phyloP scores from a whole-genome alignment of 2,888 invertebrate species.

The Keiferia lycopersicella region DNA sequence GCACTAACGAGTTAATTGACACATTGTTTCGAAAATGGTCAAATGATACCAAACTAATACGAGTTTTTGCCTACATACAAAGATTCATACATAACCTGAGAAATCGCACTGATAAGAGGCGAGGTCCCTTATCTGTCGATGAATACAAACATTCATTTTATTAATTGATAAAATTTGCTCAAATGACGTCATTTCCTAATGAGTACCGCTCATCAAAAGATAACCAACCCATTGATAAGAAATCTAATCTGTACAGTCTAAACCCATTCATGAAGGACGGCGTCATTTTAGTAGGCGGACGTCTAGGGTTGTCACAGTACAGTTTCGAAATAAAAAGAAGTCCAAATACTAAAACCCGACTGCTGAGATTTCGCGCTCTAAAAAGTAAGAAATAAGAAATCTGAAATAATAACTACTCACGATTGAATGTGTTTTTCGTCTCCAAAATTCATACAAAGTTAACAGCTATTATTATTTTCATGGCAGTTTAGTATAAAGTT shows the following conservation, averaged over 20 bases:
- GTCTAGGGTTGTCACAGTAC: background rate
- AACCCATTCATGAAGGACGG: conserved; percentile 1
- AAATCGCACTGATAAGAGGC: background rate
- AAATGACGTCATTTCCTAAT: background rate
- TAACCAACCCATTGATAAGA: conserved; percentile 5
- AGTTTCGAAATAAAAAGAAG: conserved; percentile 1
- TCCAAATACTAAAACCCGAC: too few species aligned
- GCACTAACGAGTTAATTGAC: background rate
- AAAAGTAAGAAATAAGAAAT: too few species aligned
- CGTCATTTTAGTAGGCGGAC: conserved; percentile 7
- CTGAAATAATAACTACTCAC: too few species aligned
- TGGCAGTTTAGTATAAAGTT: too few species aligned
- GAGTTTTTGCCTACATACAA: background rate
- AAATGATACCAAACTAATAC: conserved; percentile 2
- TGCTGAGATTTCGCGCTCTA: too few species aligned
- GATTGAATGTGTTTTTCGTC: too few species aligned
- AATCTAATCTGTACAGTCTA: background rate
- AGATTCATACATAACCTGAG: conserved; percentile 14
- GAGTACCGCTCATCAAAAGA: background rate
- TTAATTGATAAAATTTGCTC: conserved; percentile 1
- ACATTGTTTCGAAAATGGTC: background rate
- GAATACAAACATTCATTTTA: background rate
- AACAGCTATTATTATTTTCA: too few species aligned
- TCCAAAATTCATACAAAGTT: too few species aligned
- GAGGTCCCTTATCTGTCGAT: background rate